Evolutionary conservation across 2,113 vertebrate species (phyloP), one percentile per base, ranked within the genome.

Genomic region (Condylura cristata): DNA sequence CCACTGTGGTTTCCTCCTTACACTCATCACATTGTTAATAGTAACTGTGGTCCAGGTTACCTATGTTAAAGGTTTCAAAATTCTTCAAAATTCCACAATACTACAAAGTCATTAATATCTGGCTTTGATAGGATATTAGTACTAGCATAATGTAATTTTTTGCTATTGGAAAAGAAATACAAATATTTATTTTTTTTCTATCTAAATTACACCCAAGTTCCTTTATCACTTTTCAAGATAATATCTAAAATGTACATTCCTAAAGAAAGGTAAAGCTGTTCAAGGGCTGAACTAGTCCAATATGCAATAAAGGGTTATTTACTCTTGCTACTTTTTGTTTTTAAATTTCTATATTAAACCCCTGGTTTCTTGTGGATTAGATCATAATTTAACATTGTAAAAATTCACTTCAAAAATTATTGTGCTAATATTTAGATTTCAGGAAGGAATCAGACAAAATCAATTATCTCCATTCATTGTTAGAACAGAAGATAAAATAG

Each of bases 401-500:
- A 96, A 97, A 97, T 48, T 86, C 97, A 98, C 86, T 96, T 94
- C 93, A 94, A 94, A 97, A 96, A 98, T 89, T 46, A 60, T 92
- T 98, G 97, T 98, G 97, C 96, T 98, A 89, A 92, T 95, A 94
- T 91, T 97, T 90, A 98, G 96, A 96, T 97, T 97, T 97, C 90
- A 89, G 96, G 96, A 97, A 92, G 95, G 96, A 98, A 96, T 90
- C 93, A 94, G 70, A 96, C 82, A 96, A 93, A 97, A 95, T 46
- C 16, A 81, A 92, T 91, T 48, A 90, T 83, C 96, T 98, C 93
- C 95, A 97, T 96, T 91, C 97, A 83, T 58, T 86, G 48, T 97
- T 94, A 95, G 92, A 97, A 96, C 82, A 95, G 90, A 98, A 98
- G 97, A 98, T 96, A 98, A 98, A 98, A 98, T 97, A 99, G 98